Conservation (phyloP, 1,140 invertebrate species). For the Drosophila murphyi region DNA sequence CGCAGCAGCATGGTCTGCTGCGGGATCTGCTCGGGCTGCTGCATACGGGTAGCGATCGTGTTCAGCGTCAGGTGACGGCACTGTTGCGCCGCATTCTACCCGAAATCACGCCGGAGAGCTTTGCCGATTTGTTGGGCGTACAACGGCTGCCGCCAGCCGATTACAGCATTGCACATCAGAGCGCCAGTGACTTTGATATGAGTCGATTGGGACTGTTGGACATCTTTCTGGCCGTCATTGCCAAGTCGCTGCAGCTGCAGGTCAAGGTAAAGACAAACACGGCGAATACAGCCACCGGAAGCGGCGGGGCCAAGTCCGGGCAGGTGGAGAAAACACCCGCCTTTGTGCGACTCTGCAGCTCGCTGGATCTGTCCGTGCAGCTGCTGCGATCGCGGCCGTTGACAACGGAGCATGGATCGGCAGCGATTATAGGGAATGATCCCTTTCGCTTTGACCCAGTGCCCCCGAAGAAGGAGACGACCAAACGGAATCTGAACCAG, state of each 20-base stretch:
- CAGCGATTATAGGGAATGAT: conserved; percentile 32
- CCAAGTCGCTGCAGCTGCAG: conserved; percentile 94
- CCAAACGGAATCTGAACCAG: conserved; percentile 80
- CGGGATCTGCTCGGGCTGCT: conserved; percentile 94
- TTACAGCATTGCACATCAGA: conserved; percentile 89
- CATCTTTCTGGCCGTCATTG: conserved; percentile 94
- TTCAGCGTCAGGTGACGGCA: conserved; percentile 96
- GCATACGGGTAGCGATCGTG: conserved; percentile 96
- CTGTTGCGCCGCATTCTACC: conserved; percentile 93
- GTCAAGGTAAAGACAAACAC: conserved; percentile 90
- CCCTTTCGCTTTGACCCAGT: conserved; percentile 69
- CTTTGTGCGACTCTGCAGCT: conserved; percentile 78
- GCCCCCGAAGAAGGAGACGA: conserved; percentile 46
- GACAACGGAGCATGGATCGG: conserved; percentile 31
- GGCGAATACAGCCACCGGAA: neutral
- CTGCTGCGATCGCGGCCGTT: conserved; percentile 50
- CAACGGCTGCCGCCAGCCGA: conserved; percentile 90
- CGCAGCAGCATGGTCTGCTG: conserved; percentile 93
- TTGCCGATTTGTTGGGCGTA: conserved; percentile 89
- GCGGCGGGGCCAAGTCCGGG: conserved; percentile 35
- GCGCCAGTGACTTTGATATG: conserved; percentile 87
- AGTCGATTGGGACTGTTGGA: conserved; percentile 90
- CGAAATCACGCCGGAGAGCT: conserved; percentile 89
- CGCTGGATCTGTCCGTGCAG: conserved; percentile 79
- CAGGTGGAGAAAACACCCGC: conserved; percentile 74